These are phyloP conservation scores for Neotragus pygmaeus DNA, from an alignment of 2,113 vertebrate species.

Conservation along the genomic window DNA sequence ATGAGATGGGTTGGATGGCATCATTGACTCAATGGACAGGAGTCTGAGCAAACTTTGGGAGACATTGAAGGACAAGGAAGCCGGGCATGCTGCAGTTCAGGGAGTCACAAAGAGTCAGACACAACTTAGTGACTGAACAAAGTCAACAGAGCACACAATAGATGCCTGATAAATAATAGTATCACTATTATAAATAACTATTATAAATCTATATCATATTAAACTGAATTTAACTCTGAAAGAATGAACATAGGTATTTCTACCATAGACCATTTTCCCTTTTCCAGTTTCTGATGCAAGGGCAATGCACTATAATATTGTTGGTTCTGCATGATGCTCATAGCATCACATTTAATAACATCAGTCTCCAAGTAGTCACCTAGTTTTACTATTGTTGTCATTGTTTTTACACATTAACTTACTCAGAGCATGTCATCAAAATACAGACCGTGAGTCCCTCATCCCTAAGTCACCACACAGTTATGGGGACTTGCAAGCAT, in stretches of 20 bases:
- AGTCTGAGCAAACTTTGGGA: background rate
- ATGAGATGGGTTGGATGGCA: background rate
- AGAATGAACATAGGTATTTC: background rate
- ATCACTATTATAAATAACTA: background rate
- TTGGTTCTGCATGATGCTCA: background rate
- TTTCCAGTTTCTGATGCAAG: background rate
- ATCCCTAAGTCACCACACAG: background rate
- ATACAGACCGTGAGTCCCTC: background rate
- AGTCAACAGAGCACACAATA: background rate
- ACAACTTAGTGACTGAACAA: background rate
- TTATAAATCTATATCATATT: background rate
- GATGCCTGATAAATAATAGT: background rate
- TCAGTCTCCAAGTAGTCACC: background rate
- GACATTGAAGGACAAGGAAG: background rate
- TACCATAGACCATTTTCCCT: background rate
- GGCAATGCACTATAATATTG: background rate
- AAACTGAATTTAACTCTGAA: background rate
- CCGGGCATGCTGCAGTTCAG: background rate
- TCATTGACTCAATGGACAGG: background rate
- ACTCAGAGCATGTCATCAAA: background rate
- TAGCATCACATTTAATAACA: background rate
- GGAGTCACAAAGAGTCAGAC: background rate
- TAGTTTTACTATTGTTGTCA: background rate
- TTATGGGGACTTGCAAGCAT: background rate
- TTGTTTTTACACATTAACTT: background rate